These are phyloP conservation scores for Halocaridina rubra DNA, from an alignment of 2,888 invertebrate genomes.

Conservation along the genomic window DNA sequence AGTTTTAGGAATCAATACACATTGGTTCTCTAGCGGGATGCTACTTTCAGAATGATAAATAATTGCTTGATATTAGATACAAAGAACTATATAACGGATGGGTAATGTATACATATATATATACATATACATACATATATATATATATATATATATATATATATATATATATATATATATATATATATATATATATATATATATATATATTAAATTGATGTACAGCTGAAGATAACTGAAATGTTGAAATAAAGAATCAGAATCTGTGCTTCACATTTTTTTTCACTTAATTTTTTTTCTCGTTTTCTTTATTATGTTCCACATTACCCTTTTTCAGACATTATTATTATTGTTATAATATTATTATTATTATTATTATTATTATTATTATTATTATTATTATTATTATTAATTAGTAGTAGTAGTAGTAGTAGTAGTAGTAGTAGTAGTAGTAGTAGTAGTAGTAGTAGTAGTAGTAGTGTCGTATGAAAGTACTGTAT, in stretches of 20 bases:
- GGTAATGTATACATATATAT: not conserved
- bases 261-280: not conserved
- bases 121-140: not conserved
- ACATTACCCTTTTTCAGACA: too few relatives aligned
- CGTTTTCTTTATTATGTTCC: not conserved
- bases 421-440: not conserved
- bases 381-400: too few relatives aligned
- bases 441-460: not conserved
- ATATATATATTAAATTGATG: not conserved
- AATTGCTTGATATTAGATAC: too few relatives aligned
- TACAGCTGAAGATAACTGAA: not conserved
- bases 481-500: too few relatives aligned
- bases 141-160: not conserved
- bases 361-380: too few relatives aligned
- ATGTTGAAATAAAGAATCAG: not conserved
- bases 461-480: not conserved
- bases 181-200: constrained; percentile 3
- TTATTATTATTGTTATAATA: too few relatives aligned
- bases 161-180: not conserved
- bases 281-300: too few relatives aligned
- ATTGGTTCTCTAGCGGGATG: too few relatives aligned
- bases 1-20: too few relatives aligned
- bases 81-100: too few relatives aligned
- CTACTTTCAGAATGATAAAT: too few relatives aligned
- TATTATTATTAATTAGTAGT: too few relatives aligned